These are phyloP conservation scores for Benitochromis conjunctus DNA, from an alignment of 2,113 vertebrate genomes.

Conservation along the genomic window DNA sequence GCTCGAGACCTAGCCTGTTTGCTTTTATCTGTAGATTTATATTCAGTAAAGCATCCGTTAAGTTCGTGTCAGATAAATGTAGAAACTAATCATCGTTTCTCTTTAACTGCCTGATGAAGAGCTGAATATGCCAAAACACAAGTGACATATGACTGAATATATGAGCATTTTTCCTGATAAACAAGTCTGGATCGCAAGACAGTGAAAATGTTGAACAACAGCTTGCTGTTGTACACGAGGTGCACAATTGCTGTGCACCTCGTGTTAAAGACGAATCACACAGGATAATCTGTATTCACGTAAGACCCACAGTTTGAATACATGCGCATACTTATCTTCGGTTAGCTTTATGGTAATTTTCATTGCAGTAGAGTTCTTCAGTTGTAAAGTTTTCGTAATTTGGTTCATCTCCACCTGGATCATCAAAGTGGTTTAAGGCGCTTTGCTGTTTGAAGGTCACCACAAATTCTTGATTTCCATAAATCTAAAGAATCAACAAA, in stretches of 20 bases:
- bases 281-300: background rate
- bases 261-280: accelerated
- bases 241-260: background rate
- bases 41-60: no score
- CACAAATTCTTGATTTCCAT: background rate
- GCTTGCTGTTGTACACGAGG: no score
- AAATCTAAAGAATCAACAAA: background rate
- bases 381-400: background rate
- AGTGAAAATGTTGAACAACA: background rate
- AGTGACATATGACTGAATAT: no score
- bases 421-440: background rate
- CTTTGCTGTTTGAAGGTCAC: background rate
- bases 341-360: background rate
- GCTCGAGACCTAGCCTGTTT: no score
- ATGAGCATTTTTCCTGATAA: background rate
- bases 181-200: background rate
- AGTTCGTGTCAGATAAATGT: no score
- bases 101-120: no score
- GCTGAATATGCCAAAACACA: background rate
- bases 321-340: background rate
- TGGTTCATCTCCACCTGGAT: background rate
- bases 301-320: background rate
- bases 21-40: no score
- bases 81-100: no score
- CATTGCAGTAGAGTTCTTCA: background rate